Conservation (phyloP, 2,113 vertebrate species). For the Alaudala cheleensis region DNA sequence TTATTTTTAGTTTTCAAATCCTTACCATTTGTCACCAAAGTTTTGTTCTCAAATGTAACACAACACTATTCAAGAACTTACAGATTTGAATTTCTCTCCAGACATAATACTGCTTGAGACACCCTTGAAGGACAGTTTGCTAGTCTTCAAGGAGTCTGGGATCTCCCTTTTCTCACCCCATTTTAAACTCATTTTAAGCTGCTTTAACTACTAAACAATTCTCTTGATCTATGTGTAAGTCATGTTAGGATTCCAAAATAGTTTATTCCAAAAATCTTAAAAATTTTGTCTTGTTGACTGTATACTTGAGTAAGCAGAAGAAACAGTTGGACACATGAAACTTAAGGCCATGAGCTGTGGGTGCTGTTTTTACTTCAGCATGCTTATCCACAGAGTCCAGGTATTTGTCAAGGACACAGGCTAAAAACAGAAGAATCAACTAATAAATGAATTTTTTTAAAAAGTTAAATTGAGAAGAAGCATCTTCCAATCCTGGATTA, state of each 20-base stretch:
- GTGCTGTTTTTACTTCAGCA: background rate
- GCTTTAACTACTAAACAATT: background rate
- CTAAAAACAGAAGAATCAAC: background rate
- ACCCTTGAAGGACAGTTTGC: background rate
- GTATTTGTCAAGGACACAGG: background rate
- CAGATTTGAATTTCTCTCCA: background rate
- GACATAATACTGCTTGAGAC: background rate
- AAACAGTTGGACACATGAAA: background rate
- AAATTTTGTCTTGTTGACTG: background rate
- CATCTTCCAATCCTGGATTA: background rate
- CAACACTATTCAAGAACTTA: background rate
- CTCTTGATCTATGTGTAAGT: background rate
- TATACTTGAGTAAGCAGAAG: background rate
- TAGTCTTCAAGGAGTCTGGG: background rate
- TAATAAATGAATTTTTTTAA: rapidly evolving
- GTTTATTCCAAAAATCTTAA: background rate
- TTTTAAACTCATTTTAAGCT: background rate
- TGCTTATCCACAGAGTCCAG: background rate
- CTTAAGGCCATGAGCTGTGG: background rate
- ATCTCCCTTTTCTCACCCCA: background rate
- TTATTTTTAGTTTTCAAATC: slow-evolving; percentile 9
- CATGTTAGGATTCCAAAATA: background rate
- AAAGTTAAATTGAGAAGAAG: background rate
- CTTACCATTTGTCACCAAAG: background rate
- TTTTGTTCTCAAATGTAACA: background rate